A percentile compares a stretch with the other conserved stretches of the same genome.
These are phyloP conservation scores for Pseudomugil tenellus DNA, from an alignment of 2,797 vertebrate genomes.

Conservation along the genomic window DNA sequence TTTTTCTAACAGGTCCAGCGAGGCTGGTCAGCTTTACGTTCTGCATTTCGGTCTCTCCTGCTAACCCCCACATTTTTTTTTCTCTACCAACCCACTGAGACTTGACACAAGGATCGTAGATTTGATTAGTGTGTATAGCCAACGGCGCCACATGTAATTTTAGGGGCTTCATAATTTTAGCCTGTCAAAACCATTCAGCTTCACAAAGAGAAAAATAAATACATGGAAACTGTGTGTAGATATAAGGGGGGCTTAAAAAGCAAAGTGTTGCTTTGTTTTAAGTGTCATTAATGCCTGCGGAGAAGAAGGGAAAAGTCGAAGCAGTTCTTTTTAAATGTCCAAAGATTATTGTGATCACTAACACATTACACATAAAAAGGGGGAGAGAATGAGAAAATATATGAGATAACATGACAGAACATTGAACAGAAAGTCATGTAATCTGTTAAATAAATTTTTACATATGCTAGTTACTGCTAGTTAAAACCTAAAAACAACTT, in stretches of 20 bases:
- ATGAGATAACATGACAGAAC: not conserved
- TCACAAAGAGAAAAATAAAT: constrained; percentile 14
- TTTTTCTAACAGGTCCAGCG: constrained; percentile 35
- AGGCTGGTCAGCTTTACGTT: constrained; percentile 17
- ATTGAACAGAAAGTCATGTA: not conserved
- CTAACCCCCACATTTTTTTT: constrained; percentile 23
- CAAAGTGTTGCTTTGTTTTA: not conserved
- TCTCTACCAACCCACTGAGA: constrained; percentile 47
- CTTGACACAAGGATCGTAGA: constrained; percentile 54
- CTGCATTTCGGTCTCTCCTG: constrained; percentile 18
- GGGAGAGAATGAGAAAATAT: not conserved
- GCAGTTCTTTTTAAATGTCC: constrained; percentile 44
- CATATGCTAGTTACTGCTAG: no score
- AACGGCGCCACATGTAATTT: constrained; percentile 56
- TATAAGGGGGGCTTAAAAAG: not conserved
- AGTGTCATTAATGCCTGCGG: constrained; percentile 17
- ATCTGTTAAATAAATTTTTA: not conserved
- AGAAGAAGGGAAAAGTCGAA: constrained; percentile 11
- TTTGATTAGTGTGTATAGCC: constrained; percentile 65
- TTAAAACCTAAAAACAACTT: no score
- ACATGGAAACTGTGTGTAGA: constrained; percentile 1
- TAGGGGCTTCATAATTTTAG: constrained; percentile 56
- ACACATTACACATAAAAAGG: not conserved
- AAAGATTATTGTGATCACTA: constrained; percentile 38
- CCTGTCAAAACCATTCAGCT: constrained; percentile 42